Percentiles rank a stretch among this genome's conserved stretches.
These are phyloP conservation scores for Podarcis siculus DNA, from an alignment of 2,797 vertebrate genomes.

Conservation along the genomic window DNA sequence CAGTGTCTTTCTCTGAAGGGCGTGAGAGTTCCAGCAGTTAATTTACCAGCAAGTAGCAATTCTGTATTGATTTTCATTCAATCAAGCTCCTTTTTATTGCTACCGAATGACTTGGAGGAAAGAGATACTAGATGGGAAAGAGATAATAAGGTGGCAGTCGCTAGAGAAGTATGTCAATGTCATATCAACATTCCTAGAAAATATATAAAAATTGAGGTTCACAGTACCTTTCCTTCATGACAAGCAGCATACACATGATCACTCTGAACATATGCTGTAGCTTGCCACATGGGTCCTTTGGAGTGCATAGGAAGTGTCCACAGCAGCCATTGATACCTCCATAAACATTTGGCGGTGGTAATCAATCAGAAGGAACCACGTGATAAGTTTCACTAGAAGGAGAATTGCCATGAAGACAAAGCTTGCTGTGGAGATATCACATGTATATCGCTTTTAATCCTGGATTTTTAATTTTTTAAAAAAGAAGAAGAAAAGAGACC, in stretches of 20 bases:
- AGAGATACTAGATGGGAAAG: slow-evolving; percentile 52
- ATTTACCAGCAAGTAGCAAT: slow-evolving; percentile 55
- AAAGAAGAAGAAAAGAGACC: slow-evolving; percentile 45
- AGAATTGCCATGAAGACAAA: background rate
- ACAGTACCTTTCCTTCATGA: background rate
- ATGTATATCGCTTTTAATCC: slow-evolving; percentile 3
- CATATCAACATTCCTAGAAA: slow-evolving; percentile 44
- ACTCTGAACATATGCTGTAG: background rate
- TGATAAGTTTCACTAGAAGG: background rate
- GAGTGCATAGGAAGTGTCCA: background rate
- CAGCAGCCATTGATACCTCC: background rate
- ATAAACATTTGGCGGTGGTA: background rate
- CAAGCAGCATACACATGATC: background rate
- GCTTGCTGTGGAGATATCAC: background rate
- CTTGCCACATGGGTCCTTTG: background rate
- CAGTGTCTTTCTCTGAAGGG: slow-evolving; percentile 37
- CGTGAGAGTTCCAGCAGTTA: slow-evolving; percentile 57
- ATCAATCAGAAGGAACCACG: background rate
- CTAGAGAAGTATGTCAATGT: slow-evolving; percentile 64
- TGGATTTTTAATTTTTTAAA: slow-evolving; percentile 24
- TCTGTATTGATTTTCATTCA: slow-evolving; percentile 68
- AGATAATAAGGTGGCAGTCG: slow-evolving; percentile 63
- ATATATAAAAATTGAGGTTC: slow-evolving; percentile 3
- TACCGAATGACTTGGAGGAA: slow-evolving; percentile 53
- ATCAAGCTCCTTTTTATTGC: slow-evolving; percentile 49